phyloP scores from a whole-genome alignment of 2,888 invertebrate genomes.

The Tanytarsus gracilentus region DNA sequence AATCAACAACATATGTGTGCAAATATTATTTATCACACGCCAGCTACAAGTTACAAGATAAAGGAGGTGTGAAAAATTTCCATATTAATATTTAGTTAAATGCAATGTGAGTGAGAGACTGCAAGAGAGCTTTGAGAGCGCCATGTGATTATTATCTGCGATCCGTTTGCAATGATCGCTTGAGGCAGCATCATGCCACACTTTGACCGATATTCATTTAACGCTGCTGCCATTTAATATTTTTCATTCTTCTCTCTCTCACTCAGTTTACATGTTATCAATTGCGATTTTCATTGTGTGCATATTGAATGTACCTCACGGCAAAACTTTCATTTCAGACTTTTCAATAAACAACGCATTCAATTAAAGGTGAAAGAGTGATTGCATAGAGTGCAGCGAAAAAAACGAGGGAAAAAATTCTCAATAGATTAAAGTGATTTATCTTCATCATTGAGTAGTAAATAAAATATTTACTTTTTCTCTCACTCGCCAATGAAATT shows the following conservation, averaged over 20 bases:
- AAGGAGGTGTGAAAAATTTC: slow-evolving; percentile 14
- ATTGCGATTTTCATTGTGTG: not conserved
- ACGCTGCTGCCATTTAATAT: slow-evolving; percentile 6
- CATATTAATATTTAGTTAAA: slow-evolving; percentile 12
- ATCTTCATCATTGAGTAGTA: not conserved
- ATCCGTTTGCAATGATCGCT: slow-evolving; percentile 10
- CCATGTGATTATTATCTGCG: slow-evolving; percentile 4
- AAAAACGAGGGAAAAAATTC: not conserved
- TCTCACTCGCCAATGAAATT: no score
- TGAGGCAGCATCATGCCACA: not conserved
- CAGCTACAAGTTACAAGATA: not conserved
- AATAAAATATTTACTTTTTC: not conserved
- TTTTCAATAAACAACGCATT: slow-evolving; percentile 4
- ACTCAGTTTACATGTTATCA: not conserved
- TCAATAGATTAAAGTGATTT: not conserved
- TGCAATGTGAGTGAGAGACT: no score
- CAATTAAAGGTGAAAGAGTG: not conserved
- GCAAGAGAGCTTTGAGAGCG: no score
- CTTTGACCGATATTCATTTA: slow-evolving; percentile 4
- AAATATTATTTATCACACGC: not conserved
- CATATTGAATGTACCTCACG: not conserved
- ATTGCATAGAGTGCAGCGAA: not conserved
- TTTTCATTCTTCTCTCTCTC: not conserved
- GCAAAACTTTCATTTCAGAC: slow-evolving; percentile 12
- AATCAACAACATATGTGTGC: no score